Evolutionary conservation across 2,888 invertebrate genomes (phyloP), one percentile per base, ranked within the genome.

Genomic region (Tridacna crocea): DNA sequence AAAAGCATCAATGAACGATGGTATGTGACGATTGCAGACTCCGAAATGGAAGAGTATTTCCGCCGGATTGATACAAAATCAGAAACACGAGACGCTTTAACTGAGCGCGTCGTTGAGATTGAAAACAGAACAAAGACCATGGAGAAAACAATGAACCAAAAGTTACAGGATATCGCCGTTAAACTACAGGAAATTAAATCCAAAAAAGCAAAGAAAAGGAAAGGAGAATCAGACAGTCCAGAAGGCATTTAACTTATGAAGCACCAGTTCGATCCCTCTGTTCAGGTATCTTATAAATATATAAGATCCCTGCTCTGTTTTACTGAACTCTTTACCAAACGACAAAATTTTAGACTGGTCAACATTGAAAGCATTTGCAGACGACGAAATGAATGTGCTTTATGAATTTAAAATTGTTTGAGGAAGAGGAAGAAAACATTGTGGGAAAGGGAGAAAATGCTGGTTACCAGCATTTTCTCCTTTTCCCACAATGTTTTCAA

Each of bases 11-110:
- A 58, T 0, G 63, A 36, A 27, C n/a, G 77, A n/a, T 77, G 77
- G 77, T 77, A 72, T 48, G 72, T 77, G 17, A 72, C 58, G 36
- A 72, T 77, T 27, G 0, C 77, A 26, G 72, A 60, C 46, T 55
- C 61, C 12, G 61, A 77, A 26, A 72, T 72, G 24, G 36, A 77
- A 19, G 24, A 46, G 68, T 72, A 63, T 17, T 61, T 60, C 58
- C 61, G 47, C 26, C 15, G 47, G 55, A 12, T 48, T 12, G 77
- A 72, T 2, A 24, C 0, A 47, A 72, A 77, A 13, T 22, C 77
- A 22, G 63, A 26, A 13, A 27, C n/a, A 6, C 15, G 24, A 58
- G 63, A 72, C 72, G 72, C 72, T 27, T 48, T 77, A 17, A 46
- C 72, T 2, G 48, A 77, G 47, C 77, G 72, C 15, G 17, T 77